Evolutionary conservation across 2,797 vertebrate genomes (phyloP), one percentile per base, ranked within the genome.

Genomic region (Lagodon rhomboides): DNA sequence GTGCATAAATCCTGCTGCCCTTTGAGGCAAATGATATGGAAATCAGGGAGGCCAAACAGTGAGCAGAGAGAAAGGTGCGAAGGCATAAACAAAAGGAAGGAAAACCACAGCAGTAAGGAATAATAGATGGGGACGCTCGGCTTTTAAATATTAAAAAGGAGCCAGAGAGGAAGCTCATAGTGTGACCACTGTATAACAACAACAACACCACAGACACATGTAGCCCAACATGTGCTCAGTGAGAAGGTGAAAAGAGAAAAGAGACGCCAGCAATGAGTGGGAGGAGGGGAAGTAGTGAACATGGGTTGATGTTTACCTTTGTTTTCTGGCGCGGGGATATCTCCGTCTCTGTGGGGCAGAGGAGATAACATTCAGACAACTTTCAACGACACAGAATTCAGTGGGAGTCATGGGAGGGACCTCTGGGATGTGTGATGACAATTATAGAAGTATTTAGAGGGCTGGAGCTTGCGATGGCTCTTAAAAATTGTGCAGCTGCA

Each of bases 251-350:
- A 75, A 61, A 3, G 15, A 69, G 64, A 70, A 70, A 43, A 18
- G 60, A 41, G 34, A n/a, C 20, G 7, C 17, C 10, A 9, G 30
- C 7, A 47, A 18, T 15, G 16, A 51, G 10, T 9, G 12, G 17
- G 54, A 44, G 6, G 41, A 12, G 41, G 64, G 18, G 47, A 43
- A n/a, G n/a, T n/a, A 46, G 17, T 46, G 25, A 67, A 56, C 77
- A 60, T 10, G 25, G 43, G 16, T n/a, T 44, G 0, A 53, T 72
- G 79, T 78, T 89, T 91, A 95, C 94, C 93, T 94, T 94, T 94
- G 69, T 87, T 85, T 55, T 83, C 90, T 44, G 76, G 73, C 0
- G 68, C 73, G n/a, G 92, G 93, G 71, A 94, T 43, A 12, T 94
- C 89, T 44, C 83, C 82, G 8, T 93, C 90, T 84, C 94, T 95